phyloP scores from a whole-genome alignment of 23 tunicate species.

The Styela plicata region DNA sequence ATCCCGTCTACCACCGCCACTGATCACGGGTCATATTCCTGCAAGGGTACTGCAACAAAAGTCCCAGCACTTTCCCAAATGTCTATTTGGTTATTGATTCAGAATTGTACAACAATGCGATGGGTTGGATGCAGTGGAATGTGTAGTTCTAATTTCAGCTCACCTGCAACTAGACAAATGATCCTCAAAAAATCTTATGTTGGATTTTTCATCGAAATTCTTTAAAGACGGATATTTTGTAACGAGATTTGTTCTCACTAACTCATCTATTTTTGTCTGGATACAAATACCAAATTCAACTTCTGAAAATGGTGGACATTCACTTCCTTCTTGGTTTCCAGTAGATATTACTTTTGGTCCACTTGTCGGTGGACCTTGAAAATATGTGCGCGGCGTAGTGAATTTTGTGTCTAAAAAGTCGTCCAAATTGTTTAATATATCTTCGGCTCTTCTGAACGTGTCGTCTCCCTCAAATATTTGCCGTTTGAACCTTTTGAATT shows the following conservation, averaged over 20 bases:
- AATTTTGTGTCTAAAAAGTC: not conserved
- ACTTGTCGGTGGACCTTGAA: not conserved
- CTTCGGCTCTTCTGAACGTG: not conserved
- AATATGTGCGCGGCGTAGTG: not conserved
- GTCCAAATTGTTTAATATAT: not conserved
- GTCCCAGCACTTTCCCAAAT: too few relatives aligned
- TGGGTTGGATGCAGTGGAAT: too few relatives aligned
- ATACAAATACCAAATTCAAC: not conserved
- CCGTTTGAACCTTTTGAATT: not conserved
- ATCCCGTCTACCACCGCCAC: too few relatives aligned
- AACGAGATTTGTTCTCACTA: not conserved
- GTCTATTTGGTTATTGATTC: too few relatives aligned
- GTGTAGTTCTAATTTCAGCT: too few relatives aligned
- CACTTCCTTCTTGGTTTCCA: not conserved
- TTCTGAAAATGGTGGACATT: not conserved
- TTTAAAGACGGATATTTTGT: not conserved
- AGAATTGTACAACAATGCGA: too few relatives aligned
- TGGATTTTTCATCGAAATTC: not conserved
- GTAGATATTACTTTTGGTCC: not conserved
- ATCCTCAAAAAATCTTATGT: not conserved
- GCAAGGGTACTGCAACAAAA: too few relatives aligned
- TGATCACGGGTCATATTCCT: too few relatives aligned
- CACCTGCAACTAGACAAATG: not conserved
- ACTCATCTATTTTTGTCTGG: not conserved
- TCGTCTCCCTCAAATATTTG: not conserved